Base-by-base conservation (phyloP, 2,113 vertebrate genomes). In the Brachirus orientalis region DNA sequence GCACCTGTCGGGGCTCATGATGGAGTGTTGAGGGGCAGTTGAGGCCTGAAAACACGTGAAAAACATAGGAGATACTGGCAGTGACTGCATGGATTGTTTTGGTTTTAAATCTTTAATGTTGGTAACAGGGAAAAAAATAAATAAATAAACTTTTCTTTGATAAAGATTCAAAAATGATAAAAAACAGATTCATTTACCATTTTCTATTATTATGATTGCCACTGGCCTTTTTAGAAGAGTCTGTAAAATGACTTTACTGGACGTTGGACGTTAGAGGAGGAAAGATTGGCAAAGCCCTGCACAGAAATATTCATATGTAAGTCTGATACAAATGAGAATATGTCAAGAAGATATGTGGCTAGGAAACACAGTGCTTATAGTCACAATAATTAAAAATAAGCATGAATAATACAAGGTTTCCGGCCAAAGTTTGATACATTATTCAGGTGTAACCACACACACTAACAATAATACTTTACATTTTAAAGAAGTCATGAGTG, bases 71-170 rank as follows among this genome's bases (percentile, higher is more conserved):
- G 28, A 10, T 9, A 58, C 19, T 33, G 20, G 64, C 10, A 7
- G 11, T 3, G 14, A 72, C 45, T 64, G 57, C 59, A 33, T n/a
- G 71, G 43, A 12, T 53, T 67, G 6, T 50, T 75, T 80, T 78
- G 68, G 82, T 79, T 69, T 90, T 81, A 87, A 53, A 52, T 66
- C 54, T 90, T 88, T 91, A 89, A 85, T 90, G 79, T 80, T 83
- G 81, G 66, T 89, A 88, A 84, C 84, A 87, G 87, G 86, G 57
- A 83, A 90, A 84, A 13, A 88, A 77, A 84, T 63, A 83, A 90
- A 84, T 7, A 88, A 77, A 84, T 63, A 52, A 85, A 78, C 69
- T 28, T 28, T 28, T 28, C 6, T 28, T 72, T 79, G 65, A 80
- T 81, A 87, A 56, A 83, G 81, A 86, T 80, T 75, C 44, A 65